Conservation (phyloP, 2,113 vertebrate species). For the Psettodes erumei region DNA sequence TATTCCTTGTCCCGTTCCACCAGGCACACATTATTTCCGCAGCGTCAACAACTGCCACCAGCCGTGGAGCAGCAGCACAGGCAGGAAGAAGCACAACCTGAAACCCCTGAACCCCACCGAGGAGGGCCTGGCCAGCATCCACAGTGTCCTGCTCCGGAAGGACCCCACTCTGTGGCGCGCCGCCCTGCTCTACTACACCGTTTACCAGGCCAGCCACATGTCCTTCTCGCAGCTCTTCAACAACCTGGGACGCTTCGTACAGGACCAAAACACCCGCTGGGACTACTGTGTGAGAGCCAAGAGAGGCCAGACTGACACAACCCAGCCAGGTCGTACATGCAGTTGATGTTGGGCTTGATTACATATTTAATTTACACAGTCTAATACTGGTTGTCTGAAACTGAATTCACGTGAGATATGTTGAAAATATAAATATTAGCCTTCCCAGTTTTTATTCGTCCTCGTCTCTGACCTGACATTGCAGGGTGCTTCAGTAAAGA, state of each 20-base stretch:
- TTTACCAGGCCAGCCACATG: conserved; percentile 90
- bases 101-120: conserved; percentile 94
- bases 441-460: background rate
- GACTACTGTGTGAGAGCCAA: conserved; percentile 96
- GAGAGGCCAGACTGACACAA: conserved; percentile 92
- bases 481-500: conserved; percentile 97
- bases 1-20: background rate
- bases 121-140: conserved; percentile 94
- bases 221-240: conserved; percentile 91
- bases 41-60: conserved; percentile 94
- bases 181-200: conserved; percentile 94
- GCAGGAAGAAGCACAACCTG: conserved; percentile 86
- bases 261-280: conserved; percentile 92
- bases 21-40: conserved; percentile 95
- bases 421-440: background rate
- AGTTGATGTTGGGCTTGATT: background rate
- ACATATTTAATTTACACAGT: background rate
- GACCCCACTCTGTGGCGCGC: conserved; percentile 95
- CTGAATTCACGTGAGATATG: background rate
- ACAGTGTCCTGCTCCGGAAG: conserved; percentile 92
- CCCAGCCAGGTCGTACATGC: conserved; percentile 84
- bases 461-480: conserved; percentile 19
- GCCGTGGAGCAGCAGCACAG: conserved; percentile 87
- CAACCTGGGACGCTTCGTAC: conserved; percentile 88
- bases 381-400: background rate